These are phyloP conservation scores for Reticulitermes lucifugus DNA, from an alignment of 2,888 invertebrate genomes.

Conservation along the genomic window DNA sequence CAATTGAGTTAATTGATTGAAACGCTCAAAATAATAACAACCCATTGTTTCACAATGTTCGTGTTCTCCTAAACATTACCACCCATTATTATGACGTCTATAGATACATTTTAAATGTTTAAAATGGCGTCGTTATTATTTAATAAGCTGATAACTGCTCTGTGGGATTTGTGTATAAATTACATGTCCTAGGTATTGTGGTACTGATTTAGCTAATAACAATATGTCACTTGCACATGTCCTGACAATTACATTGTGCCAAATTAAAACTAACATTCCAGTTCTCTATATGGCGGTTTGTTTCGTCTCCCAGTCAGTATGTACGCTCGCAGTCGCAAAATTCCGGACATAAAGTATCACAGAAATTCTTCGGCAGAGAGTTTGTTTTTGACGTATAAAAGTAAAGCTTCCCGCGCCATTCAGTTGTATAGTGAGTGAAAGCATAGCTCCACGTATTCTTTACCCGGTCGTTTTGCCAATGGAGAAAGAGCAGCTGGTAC, in stretches of 20 bases:
- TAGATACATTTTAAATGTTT: background rate
- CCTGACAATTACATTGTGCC: background rate
- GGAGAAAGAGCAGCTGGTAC: too few relatives aligned
- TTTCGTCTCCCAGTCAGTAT: background rate
- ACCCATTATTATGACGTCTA: background rate
- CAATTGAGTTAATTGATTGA: background rate
- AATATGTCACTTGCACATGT: background rate
- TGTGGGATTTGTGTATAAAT: background rate
- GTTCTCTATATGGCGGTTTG: background rate
- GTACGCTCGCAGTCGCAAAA: background rate
- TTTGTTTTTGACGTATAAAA: too few relatives aligned
- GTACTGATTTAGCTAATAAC: constrained; percentile 7
- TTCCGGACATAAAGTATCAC: background rate
- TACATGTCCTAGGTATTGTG: background rate
- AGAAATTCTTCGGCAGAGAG: too few relatives aligned
- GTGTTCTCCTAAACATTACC: background rate
- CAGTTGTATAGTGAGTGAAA: too few relatives aligned
- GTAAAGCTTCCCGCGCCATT: too few relatives aligned
- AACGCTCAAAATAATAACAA: background rate
- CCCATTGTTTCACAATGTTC: background rate
- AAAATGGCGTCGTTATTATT: background rate
- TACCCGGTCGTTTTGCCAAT: too few relatives aligned
- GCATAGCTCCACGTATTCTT: too few relatives aligned
- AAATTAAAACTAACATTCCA: background rate
- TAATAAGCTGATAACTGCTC: background rate